A percentile compares a stretch with the other conserved stretches of the same genome.
These are phyloP conservation scores for Drosophila mettleri DNA, from an alignment of 2,888 invertebrate species.

Conservation along the genomic window DNA sequence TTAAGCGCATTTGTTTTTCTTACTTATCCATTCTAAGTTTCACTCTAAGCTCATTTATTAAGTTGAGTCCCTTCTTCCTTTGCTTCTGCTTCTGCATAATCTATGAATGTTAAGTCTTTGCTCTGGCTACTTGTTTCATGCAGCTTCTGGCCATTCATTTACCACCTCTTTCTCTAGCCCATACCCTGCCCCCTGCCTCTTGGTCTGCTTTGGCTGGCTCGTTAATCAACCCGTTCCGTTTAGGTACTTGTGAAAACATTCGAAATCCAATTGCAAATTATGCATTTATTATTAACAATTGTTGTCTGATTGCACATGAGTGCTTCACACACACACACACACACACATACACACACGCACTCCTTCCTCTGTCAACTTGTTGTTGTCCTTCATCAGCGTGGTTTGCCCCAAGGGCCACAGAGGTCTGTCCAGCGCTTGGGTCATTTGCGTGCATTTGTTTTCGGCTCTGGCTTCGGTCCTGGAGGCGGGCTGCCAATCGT, in stretches of 20 bases:
- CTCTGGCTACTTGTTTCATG: constrained; percentile 17
- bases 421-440: constrained; percentile 60
- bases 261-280: constrained; percentile 80
- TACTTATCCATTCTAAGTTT: not conserved
- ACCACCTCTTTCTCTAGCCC: not conserved
- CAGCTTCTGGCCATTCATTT: constrained; percentile 15
- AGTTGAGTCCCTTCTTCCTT: not conserved
- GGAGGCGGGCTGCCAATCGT: constrained; percentile 58
- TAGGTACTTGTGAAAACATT: constrained; percentile 64
- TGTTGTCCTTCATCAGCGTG: constrained; percentile 33
- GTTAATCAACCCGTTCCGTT: constrained; percentile 66
- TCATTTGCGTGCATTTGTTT: constrained; percentile 79
- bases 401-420: constrained; percentile 58
- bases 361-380: not conserved
- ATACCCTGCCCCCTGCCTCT: too few species aligned
- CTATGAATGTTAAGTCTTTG: constrained; percentile 11
- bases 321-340: constrained; percentile 9
- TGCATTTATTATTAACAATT: constrained; percentile 81
- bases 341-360: constrained; percentile 10
- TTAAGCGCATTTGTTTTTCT: not conserved
- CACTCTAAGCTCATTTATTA: constrained; percentile 6
- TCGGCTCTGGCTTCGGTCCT: constrained; percentile 39
- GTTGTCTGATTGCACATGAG: constrained; percentile 69
- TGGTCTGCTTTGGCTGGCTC: constrained; percentile 37
- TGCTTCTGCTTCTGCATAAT: not conserved